These are phyloP conservation scores for Ooceraea biroi DNA, from an alignment of 1,140 invertebrate species.

Conservation along the genomic window DNA sequence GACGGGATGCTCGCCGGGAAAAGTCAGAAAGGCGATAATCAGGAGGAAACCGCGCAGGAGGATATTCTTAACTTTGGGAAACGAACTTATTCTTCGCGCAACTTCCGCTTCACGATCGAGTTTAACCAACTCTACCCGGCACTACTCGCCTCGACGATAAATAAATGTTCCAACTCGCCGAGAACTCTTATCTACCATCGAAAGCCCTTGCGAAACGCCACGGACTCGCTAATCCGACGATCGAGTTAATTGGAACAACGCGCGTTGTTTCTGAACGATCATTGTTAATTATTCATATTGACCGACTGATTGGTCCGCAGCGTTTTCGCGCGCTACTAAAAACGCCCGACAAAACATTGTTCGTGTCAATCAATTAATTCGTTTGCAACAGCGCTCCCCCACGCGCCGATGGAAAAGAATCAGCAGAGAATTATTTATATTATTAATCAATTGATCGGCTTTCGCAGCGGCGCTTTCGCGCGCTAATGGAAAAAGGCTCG, in stretches of 20 bases:
- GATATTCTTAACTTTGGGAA: constrained; percentile 53
- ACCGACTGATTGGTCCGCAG: no score
- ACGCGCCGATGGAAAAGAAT: no score
- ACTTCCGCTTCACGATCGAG: constrained; percentile 44
- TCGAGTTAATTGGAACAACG: constrained; percentile 38
- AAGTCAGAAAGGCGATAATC: constrained; percentile 43
- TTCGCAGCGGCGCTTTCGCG: constrained; percentile 6
- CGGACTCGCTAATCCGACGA: constrained; percentile 22
- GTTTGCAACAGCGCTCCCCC: no score
- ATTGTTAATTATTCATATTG: no score
- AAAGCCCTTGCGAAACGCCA: constrained; percentile 14
- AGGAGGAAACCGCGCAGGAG: constrained; percentile 18
- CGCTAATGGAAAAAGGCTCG: constrained; percentile 38
- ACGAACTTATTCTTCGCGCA: constrained; percentile 52
- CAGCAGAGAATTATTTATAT: no score
- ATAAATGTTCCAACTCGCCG: constrained; percentile 53
- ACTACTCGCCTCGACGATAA: constrained; percentile 20
- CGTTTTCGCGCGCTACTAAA: no score
- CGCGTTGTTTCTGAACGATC: no score
- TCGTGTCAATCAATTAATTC: no score
- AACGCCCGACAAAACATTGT: no score
- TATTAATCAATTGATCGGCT: no score
- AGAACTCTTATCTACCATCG: constrained; percentile 14
- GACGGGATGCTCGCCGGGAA: not conserved
- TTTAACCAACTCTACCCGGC: constrained; percentile 40